These are phyloP conservation scores for Vollenhovia emeryi DNA, from an alignment of 1,140 invertebrate species.

Conservation along the genomic window DNA sequence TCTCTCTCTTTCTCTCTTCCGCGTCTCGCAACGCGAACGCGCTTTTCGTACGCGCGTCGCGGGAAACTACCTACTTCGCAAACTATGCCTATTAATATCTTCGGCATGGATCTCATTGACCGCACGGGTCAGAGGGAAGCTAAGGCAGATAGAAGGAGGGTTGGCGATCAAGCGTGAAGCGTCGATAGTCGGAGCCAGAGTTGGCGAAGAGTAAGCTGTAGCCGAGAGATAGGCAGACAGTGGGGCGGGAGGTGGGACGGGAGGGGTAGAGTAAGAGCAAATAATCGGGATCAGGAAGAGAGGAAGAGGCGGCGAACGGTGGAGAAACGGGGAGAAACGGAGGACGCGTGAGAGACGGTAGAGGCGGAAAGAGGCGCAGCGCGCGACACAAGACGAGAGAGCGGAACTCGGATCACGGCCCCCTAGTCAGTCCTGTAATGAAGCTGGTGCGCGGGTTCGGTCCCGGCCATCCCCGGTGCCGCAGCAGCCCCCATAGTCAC, in stretches of 20 bases:
- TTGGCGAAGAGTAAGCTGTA: constrained; percentile 59
- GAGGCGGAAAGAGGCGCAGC: constrained; percentile 29
- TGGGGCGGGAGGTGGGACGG: neutral
- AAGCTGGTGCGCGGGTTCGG: constrained; percentile 70
- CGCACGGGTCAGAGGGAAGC: constrained; percentile 54
- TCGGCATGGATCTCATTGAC: constrained; percentile 66
- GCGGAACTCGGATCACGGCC: constrained; percentile 71
- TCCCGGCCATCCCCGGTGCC: constrained; percentile 63
- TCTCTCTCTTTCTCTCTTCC: neutral
- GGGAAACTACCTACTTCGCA: constrained; percentile 34
- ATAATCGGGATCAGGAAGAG: constrained; percentile 8
- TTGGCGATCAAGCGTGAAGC: constrained; percentile 76
- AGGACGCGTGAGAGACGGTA: constrained; percentile 53
- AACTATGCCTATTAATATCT: constrained; percentile 72
- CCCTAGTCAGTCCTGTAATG: constrained; percentile 71
- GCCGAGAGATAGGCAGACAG: constrained; percentile 36
- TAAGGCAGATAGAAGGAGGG: constrained; percentile 45
- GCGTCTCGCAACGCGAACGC: constrained; percentile 2
- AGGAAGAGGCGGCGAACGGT: neutral
- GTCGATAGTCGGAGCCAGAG: constrained; percentile 69
- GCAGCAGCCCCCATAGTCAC: constrained; percentile 69
- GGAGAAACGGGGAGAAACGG: neutral
- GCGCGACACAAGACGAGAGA: constrained; percentile 49
- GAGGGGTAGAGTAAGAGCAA: constrained; percentile 17
- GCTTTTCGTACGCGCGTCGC: constrained; percentile 19